Base-by-base conservation (phyloP, 2,888 invertebrate genomes). In the Pseudococcus longispinus region DNA sequence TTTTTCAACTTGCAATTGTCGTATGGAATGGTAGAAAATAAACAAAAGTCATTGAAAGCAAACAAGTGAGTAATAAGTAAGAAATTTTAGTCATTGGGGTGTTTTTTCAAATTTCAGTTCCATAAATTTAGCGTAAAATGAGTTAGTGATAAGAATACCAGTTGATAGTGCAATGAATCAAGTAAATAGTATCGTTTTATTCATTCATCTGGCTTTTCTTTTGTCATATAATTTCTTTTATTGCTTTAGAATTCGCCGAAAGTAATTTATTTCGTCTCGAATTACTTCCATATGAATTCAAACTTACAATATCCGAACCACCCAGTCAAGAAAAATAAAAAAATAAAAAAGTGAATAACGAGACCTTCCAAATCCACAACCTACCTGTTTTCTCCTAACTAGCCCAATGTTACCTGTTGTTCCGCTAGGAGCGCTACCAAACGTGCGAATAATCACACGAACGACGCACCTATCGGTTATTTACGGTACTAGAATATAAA, bases 381-480 rank as follows among this genome's bases (percentile, higher is more conserved):
- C 26, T 11, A 37, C 37, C 37, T 74, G 18, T 2, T 32, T 32
- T 4, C 13, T 65, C 26, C 4, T 13, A 37, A n/a, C 8, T 51
- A 74, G 37, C 37, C 1, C 26, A 13, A 13, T n/a, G n/a, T 74
- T 74, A 74, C 74, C 37, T 74, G 74, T 74, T 37, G 74, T 32
- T 29, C 74, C 74, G 37, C 74, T 74, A 74, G 74, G 23, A 32
- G 74, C 74, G 74, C 37, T n/a, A 74, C 29, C 37, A 18, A 74
- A 74, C 37, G 23, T 29, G n/a, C 26, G 18, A 29, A 5, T 15
- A 70, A 29, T 46, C 8, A 18, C 74, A 70, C 70, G 26, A 15
- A 70, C 29, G 5, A 70, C 70, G 70, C 70, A 26, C 74, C 74
- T 74, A 37, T 5, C 15, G 74, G 2, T 3, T 37, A n/a, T 37